These are phyloP conservation scores for Sesia apiformis DNA, from an alignment of 2,888 invertebrate genomes.

Conservation along the genomic window DNA sequence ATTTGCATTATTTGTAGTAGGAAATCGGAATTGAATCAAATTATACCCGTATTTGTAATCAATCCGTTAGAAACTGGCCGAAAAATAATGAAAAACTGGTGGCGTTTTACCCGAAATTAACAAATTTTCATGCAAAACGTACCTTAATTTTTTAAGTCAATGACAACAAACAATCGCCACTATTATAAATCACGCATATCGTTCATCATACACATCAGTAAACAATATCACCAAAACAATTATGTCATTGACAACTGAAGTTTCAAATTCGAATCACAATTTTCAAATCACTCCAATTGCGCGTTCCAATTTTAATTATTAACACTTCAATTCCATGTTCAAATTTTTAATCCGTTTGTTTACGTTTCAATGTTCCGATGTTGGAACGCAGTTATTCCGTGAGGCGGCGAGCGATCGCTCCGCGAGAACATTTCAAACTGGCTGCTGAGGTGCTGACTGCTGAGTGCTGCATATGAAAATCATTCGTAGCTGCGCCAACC, in stretches of 20 bases:
- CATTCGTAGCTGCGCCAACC: slow-evolving; percentile 19
- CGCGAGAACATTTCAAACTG: slow-evolving; percentile 14
- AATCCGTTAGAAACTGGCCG: too few species aligned
- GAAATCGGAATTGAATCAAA: too few species aligned
- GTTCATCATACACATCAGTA: neutral
- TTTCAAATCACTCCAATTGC: neutral
- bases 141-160: neutral
- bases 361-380: slow-evolving; percentile 28
- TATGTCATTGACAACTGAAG: neutral
- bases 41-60: too few species aligned
- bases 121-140: neutral
- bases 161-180: neutral
- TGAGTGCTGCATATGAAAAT: slow-evolving; percentile 30
- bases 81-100: too few species aligned
- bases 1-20: too few species aligned
- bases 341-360: slow-evolving; percentile 27
- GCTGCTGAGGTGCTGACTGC: slow-evolving; percentile 15
- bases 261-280: neutral
- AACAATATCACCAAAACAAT: neutral
- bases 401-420: slow-evolving; percentile 20
- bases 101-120: too few species aligned
- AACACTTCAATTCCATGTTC: neutral
- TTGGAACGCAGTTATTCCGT: slow-evolving; percentile 9
- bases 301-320: neutral
- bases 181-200: neutral